phyloP scores from a whole-genome alignment of 2,888 invertebrate species.

The Drosophila maculinotata region DNA sequence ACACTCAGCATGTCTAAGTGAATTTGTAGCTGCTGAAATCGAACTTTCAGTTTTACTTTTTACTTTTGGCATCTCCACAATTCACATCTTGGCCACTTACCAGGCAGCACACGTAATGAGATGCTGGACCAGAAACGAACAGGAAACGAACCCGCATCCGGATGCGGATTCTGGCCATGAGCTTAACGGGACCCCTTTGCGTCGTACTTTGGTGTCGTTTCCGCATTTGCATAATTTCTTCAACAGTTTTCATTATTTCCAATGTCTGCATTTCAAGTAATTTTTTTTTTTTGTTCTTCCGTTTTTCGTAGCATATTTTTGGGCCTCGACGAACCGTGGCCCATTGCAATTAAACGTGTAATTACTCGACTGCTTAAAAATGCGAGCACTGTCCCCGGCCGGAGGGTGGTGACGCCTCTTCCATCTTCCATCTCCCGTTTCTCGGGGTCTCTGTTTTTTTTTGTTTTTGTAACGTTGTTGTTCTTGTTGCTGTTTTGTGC shows the following conservation, averaged over 20 bases:
- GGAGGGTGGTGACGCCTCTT: conserved; percentile 29
- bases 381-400: conserved; percentile 46
- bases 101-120: conserved; percentile 69
- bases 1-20: conserved; percentile 69
- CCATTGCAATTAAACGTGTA: conserved; percentile 84
- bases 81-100: conserved; percentile 37
- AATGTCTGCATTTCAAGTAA: conserved; percentile 74
- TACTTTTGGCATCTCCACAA: conserved; percentile 21
- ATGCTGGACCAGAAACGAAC: conserved; percentile 37
- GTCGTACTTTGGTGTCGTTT: conserved; percentile 60
- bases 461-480: conserved; percentile 56
- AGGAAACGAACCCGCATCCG: conserved; percentile 36
- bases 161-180: conserved; percentile 19
- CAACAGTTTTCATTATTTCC: conserved; percentile 70
- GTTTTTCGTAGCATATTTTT: conserved; percentile 65
- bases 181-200: conserved; percentile 39
- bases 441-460: conserved; percentile 52
- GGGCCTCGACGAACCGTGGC: conserved; percentile 48
- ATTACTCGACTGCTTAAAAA: conserved; percentile 81
- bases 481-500: conserved; percentile 28
- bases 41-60: conserved; percentile 64
- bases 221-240: conserved; percentile 82
- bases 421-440: conserved; percentile 11
- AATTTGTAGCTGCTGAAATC: conserved; percentile 71
- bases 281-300: conserved; percentile 45